Conservation (phyloP, 23 tunicate species). For the Botrylloides violaceus region DNA sequence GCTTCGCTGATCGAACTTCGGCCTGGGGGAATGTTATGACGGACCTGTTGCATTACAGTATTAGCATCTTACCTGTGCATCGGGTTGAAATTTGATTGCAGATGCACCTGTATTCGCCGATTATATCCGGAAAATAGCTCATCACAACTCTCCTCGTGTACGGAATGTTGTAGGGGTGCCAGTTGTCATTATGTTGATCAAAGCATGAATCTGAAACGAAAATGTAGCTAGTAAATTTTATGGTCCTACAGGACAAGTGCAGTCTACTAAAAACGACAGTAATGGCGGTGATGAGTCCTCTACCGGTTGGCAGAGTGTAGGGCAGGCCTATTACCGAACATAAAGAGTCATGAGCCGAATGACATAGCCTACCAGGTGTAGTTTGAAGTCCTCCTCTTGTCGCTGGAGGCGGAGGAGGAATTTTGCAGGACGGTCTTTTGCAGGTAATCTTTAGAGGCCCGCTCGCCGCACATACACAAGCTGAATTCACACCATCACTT, state of each 20-base stretch:
- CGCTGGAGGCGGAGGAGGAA: constrained; percentile 24
- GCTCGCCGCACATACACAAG: constrained; percentile 1
- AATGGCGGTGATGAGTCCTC: background rate
- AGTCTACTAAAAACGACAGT: background rate
- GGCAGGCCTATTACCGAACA: background rate
- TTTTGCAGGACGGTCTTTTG: constrained; percentile 4
- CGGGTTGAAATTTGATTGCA: constrained; percentile 4
- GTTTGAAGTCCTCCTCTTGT: background rate
- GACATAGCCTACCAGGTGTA: background rate
- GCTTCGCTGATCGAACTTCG: too few relatives aligned
- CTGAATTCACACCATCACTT: background rate
- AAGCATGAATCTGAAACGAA: constrained; percentile 14
- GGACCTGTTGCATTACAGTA: too few relatives aligned
- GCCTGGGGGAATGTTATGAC: too few relatives aligned
- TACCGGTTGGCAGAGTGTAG: background rate
- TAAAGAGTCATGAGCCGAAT: too few relatives aligned
- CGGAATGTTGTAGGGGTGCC: constrained; percentile 2
- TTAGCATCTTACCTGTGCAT: constrained; percentile 23
- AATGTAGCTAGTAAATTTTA: background rate
- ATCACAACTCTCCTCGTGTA: constrained; percentile 23
- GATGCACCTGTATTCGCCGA: constrained; percentile 20
- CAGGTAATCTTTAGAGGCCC: constrained; percentile 20
- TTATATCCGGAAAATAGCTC: constrained; percentile 24
- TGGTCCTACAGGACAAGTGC: background rate
- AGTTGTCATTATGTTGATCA: constrained; percentile 19